Evolutionary conservation across 2,113 vertebrate genomes (phyloP), one percentile per base, ranked within the genome.

Genomic region (Sisor rabdophorus): DNA sequence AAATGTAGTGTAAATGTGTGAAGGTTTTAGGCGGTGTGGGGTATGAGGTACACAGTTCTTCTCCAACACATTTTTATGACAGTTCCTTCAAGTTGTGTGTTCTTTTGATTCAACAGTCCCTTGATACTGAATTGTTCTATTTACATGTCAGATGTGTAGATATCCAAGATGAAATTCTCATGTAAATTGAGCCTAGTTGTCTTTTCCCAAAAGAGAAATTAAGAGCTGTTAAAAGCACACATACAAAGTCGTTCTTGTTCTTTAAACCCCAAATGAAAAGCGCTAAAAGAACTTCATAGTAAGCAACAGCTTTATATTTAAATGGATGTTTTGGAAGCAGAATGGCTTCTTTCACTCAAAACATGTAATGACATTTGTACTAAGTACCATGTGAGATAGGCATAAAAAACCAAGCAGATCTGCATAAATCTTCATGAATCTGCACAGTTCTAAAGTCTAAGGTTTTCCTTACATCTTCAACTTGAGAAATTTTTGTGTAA

Each of bases 181-280:
- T 11, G 11, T 58, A 73, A 44, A 52, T 40, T 63, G 22, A 16
- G 32, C 48, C 59, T n/a, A 74, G 60, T 54, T 68, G 44, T 68
- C 48, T 36, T 68, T 5, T 28, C 13, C 28, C 44, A n/a, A 55
- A 59, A 32, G 68, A 30, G 26, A 20, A 48, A 67, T 19, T 55
- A 61, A 61, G 55, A 75, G 72, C 58, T 70, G 72, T 55, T 79
- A 71, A 54, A 7, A 71, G 30, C 30, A 58, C 47, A 56, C 28
- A 69, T 47, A 84, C 75, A 82, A 82, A 40, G 67, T 10, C 11
- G 11, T 55, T 71, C 63, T 80, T 84, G 80, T 84, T 48, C 24
- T 32, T 17, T 19, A 30, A 26, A 28, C 30, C 5, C 36, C 32
- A 55, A 54, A 65, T 54, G 28, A 32, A 48, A 53, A 20, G 54